These are phyloP conservation scores for Ceratina japonica DNA, from an alignment of 1,140 invertebrate genomes.

Conservation along the genomic window DNA sequence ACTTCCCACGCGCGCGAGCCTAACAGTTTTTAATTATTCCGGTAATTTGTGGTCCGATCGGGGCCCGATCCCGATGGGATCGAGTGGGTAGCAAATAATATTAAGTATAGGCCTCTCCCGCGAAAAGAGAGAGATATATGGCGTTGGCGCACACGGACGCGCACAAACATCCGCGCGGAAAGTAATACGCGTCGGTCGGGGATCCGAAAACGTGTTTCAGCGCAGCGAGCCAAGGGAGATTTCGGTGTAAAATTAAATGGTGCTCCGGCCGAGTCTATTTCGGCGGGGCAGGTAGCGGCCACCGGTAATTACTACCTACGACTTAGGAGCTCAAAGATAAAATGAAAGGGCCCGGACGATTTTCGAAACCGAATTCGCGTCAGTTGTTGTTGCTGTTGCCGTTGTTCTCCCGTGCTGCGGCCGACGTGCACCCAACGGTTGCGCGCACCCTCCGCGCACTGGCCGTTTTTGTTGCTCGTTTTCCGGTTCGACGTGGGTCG, in stretches of 20 bases:
- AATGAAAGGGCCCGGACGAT: constrained; percentile 67
- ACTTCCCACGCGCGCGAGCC: constrained; percentile 70
- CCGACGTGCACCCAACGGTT: background rate
- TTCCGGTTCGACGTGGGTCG: constrained; percentile 40
- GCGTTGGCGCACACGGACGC: constrained; percentile 48
- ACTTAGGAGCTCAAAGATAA: constrained; percentile 70
- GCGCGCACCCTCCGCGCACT: background rate
- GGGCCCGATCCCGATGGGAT: constrained; percentile 54
- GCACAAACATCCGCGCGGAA: constrained; percentile 29
- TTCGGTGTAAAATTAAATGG: constrained; percentile 76
- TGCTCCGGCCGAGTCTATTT: constrained; percentile 74
- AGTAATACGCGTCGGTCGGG: background rate
- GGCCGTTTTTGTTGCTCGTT: constrained; percentile 30
- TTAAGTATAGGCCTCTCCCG: constrained; percentile 76
- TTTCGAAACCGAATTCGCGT: constrained; percentile 67
- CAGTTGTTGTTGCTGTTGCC: constrained; percentile 39
- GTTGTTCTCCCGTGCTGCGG: background rate
- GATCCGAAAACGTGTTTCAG: constrained; percentile 16
- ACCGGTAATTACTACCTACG: constrained; percentile 78
- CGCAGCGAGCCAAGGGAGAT: background rate
- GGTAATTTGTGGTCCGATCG: constrained; percentile 75
- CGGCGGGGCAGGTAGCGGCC: constrained; percentile 77
- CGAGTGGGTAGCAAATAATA: constrained; percentile 77
- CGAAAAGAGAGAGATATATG: constrained; percentile 68
- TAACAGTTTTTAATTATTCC: constrained; percentile 77